phyloP scores from a whole-genome alignment of 1,140 invertebrate genomes.

The Drosophila gunungcola region DNA sequence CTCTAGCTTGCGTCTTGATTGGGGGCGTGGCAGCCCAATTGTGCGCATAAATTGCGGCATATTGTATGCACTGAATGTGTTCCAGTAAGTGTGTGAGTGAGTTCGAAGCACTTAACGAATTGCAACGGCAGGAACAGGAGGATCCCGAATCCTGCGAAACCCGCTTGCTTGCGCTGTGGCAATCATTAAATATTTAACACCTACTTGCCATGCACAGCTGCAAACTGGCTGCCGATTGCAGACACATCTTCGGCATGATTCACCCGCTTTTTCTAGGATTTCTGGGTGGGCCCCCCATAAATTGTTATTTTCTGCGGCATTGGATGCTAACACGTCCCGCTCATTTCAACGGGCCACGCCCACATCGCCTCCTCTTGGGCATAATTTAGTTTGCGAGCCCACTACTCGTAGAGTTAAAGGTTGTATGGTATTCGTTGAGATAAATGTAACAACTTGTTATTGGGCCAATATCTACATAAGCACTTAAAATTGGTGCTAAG shows the following conservation, averaged over 20 bases:
- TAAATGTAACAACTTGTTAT: no score
- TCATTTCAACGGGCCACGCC: conserved; percentile 37
- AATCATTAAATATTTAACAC: conserved; percentile 78
- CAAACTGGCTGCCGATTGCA: conserved; percentile 8
- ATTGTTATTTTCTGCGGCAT: conserved; percentile 46
- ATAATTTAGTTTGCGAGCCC: conserved; percentile 35
- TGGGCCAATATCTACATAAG: no score
- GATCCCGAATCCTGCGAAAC: not conserved
- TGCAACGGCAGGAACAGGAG: conserved; percentile 25
- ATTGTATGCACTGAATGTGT: conserved; percentile 49
- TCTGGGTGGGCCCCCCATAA: conserved; percentile 29
- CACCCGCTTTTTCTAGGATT: not conserved
- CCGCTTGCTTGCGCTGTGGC: conserved; percentile 50
- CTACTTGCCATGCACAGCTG: conserved; percentile 60
- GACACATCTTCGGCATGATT: conserved; percentile 22
- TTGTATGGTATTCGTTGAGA: no score
- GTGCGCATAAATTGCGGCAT: conserved; percentile 61
- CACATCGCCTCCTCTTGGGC: conserved; percentile 15
- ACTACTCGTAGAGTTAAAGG: not conserved
- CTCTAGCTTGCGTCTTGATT: conserved; percentile 16
- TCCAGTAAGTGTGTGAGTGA: conserved; percentile 9
- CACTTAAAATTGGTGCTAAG: no score
- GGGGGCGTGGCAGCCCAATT: conserved; percentile 55
- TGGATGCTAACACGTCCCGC: conserved; percentile 41
- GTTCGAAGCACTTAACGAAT: conserved; percentile 64